Conservation (phyloP, 2,113 vertebrate genomes). For the Mionectes macconnelli region DNA sequence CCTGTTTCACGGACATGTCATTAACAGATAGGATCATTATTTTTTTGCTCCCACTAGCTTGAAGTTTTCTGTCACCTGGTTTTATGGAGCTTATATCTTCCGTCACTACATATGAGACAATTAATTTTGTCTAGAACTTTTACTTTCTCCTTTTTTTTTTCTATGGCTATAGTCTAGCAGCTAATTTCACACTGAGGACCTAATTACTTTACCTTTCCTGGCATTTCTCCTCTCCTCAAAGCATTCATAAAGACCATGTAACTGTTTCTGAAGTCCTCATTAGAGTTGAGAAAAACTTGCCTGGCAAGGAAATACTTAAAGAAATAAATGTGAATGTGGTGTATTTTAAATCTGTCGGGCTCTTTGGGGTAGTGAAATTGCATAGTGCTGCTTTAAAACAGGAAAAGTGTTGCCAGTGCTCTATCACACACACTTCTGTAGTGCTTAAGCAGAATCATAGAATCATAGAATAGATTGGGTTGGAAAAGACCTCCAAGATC, state of each 20-base stretch:
- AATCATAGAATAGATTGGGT: no score
- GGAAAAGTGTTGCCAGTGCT: neutral
- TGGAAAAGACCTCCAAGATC: no score
- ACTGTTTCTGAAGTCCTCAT: constrained; percentile 18
- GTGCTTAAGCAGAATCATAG: neutral
- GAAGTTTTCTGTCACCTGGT: neutral
- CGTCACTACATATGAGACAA: neutral
- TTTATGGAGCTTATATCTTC: neutral
- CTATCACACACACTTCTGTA: neutral
- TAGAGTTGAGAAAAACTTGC: neutral
- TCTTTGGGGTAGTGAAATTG: neutral
- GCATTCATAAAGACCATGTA: neutral
- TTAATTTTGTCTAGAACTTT: constrained; percentile 17
- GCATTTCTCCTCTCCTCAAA: constrained; percentile 8
- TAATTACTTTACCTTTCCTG: constrained; percentile 31
- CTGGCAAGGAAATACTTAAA: neutral
- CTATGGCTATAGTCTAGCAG: neutral
- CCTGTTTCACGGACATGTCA: neutral
- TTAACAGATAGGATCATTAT: neutral
- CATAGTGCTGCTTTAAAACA: neutral
- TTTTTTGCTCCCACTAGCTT: neutral
- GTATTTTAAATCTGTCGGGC: neutral
- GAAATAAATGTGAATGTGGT: neutral
- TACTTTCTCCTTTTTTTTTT: neutral
- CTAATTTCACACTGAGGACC: constrained; percentile 26